phyloP scores from a whole-genome alignment of 2,113 vertebrate genomes.

The Ornithorhynchus anatinus region DNA sequence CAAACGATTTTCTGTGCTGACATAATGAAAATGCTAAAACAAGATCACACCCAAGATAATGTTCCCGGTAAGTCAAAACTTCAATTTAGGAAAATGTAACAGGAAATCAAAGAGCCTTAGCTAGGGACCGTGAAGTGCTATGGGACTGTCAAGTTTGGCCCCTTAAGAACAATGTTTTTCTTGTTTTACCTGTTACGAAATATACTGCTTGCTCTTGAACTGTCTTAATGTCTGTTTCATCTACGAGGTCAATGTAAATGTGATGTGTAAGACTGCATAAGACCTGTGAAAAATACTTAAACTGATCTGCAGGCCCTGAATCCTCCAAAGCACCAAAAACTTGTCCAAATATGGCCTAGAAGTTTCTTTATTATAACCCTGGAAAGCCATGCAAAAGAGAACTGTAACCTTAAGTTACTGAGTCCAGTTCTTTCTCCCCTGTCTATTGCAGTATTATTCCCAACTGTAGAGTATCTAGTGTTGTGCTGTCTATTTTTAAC shows the following conservation, averaged over 20 bases:
- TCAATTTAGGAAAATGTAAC: neutral
- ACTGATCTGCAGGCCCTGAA: no score
- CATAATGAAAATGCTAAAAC: neutral
- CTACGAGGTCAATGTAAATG: neutral
- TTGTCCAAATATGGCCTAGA: constrained; percentile 26
- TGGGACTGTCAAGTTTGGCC: constrained; percentile 44
- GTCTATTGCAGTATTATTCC: constrained; percentile 53
- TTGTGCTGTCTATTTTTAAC: constrained; percentile 65
- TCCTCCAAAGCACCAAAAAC: constrained; percentile 8
- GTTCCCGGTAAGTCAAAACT: neutral
- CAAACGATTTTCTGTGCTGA: neutral
- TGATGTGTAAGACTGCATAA: neutral
- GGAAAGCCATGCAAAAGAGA: constrained; percentile 46
- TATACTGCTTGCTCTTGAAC: constrained; percentile 48
- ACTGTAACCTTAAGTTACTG: constrained; percentile 58
- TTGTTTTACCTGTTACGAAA: constrained; percentile 36
- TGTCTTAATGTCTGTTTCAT: constrained; percentile 21
- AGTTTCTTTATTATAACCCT: constrained; percentile 32
- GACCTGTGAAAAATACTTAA: no score
- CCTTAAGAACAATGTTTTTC: constrained; percentile 51
- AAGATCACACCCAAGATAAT: neutral
- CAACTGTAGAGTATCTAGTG: constrained; percentile 37
- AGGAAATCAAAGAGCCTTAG: neutral
- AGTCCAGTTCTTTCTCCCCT: constrained; percentile 55
- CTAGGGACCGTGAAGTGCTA: constrained; percentile 34